Evolutionary conservation across 2,797 vertebrate genomes (phyloP), one percentile per base, ranked within the genome.

Genomic region (Falco biarmicus): DNA sequence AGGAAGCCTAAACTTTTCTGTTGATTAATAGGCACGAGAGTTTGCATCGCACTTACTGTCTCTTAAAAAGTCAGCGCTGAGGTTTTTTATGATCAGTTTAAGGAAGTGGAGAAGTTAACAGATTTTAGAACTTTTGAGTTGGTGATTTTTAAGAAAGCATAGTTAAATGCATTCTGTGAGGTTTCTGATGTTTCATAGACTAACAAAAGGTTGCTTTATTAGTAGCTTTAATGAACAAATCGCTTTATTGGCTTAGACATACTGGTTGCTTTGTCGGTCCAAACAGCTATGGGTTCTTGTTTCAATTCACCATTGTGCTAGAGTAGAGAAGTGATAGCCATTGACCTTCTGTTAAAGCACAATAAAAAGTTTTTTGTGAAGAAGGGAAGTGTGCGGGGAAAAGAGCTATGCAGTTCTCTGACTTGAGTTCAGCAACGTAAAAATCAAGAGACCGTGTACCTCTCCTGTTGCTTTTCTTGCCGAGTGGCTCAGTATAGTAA

Each of bases 201-300:
- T 98, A 98, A 98, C 98, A 98, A 98, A 98, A 98, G 98, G 97
- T 98, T 98, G 97, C 98, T 98, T 98, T 98, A 98, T 98, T 98
- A 97, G 97, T 98, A 97, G 96, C 96, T 97, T 98, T 98, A 98
- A 98, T 98, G 98, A 98, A 98, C 97, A 97, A 98, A 98, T 98
- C 80, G 95, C 97, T 98, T 98, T 98, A 98, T 98, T 98, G 98
- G 98, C 97, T 97, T 98, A 98, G 97, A 96, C 97, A 98, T 98
- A 98, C 98, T 98, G 97, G 98, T 97, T 97, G 98, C 98, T 98
- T 98, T 98, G 98, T 98, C 92, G 91, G 97, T 94, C 91, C 95
- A 96, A 97, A 97, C 96, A 98, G 98, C 97, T 97, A 97, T 97
- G 98, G 97, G 98, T 98, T 98, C 98, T 98, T 98, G 95, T 98